phyloP scores from a whole-genome alignment of 2,113 vertebrate genomes.

The Heterotis niloticus region DNA sequence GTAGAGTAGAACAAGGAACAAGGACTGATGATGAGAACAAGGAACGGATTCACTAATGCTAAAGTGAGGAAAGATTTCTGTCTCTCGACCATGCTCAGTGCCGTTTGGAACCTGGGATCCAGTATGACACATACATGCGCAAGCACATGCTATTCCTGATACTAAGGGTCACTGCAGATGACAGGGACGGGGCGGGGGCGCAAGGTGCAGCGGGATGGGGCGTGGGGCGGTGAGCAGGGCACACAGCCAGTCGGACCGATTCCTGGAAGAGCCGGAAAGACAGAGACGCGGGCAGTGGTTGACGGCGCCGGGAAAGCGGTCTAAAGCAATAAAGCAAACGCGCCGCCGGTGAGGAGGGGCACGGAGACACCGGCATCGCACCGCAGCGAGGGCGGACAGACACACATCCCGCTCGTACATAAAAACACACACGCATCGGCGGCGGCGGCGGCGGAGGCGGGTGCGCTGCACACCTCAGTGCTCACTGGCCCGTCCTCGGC shows the following conservation, averaged over 20 bases:
- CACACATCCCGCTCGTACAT: neutral
- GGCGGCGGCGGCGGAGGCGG: no score
- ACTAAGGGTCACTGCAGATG: no score
- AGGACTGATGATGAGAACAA: no score
- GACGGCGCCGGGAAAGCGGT: conserved; percentile 34
- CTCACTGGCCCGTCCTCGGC: neutral
- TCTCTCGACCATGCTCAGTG: no score
- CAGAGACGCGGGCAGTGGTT: conserved; percentile 23
- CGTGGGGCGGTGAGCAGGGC: conserved; percentile 42
- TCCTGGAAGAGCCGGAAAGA: conserved; percentile 31
- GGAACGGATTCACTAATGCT: no score
- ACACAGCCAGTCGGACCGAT: conserved; percentile 40
- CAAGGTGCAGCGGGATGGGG: conserved; percentile 36
- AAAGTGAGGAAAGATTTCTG: no score
- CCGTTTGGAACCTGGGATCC: no score
- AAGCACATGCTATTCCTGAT: no score
- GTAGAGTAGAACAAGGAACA: no score
- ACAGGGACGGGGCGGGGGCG: neutral
- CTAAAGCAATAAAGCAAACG: conserved; percentile 17
- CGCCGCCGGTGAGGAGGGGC: neutral
- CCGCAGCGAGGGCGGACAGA: conserved; percentile 13
- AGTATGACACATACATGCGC: no score
- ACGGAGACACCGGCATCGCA: conserved; percentile 26
- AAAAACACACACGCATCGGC: neutral
- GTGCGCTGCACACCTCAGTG: neutral